Base-by-base conservation (phyloP, 2,113 vertebrate species). In the Dipodomys merriami region DNA sequence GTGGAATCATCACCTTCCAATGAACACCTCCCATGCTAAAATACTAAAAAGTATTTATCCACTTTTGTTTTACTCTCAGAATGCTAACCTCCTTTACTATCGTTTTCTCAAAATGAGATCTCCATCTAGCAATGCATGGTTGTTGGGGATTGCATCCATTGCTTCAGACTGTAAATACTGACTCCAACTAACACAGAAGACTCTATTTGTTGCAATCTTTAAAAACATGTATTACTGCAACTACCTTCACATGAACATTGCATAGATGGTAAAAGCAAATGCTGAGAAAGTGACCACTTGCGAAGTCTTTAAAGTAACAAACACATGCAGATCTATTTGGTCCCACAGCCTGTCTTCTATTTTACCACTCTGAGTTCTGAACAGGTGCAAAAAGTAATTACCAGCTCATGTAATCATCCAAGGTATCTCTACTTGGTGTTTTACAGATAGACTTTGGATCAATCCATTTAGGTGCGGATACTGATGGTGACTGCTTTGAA, bases 341-440 rank as follows among this genome's bases (percentile, higher is more conserved):
- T 27, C 27, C 49, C 16, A 71, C 94, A 73, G 22, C 3, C 22
- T 46, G 68, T 53, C 30, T 57, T 88, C 68, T 81, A 57, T 7
- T 33, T 27, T 62, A 86, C 3, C 46, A 69, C 22, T 20, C 49
- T 78, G 27, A 53, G 27, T 74, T 23, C 68, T 64, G 88, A 86
- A 69, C 11, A 78, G 27, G 30, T 44, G 44, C 23, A 60, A 62
- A 95, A 77, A 76, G 15, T 39, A 78, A 25, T 98, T 98, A 98
- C 98, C 98, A 98, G 94, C 89, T 97, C 99, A 99, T 98, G 93
- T 98, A 98, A 57, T 98, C 97, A 86, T 73, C 91, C 39, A 95
- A 86, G 1, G 96, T 89, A 92, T 95, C 98, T 96, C 94, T 97
- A 95, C 97, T 97, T 16, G 99, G 99, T 1, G 99, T 99, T 96